These are phyloP conservation scores for Eurystomus glaucurus DNA, from an alignment of 2,797 vertebrate species.

Conservation along the genomic window DNA sequence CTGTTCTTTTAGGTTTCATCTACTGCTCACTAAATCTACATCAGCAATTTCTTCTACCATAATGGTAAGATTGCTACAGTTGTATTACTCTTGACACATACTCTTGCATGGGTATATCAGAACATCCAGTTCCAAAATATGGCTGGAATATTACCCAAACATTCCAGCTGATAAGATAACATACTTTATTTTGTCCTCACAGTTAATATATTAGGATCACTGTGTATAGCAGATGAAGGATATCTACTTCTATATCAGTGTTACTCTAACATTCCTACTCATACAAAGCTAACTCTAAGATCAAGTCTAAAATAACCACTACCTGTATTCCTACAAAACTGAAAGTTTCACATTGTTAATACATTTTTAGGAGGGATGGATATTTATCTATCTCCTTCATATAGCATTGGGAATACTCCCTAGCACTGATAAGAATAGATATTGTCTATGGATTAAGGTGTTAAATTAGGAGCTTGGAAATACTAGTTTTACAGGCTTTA, in stretches of 20 bases:
- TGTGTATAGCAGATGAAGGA: neutral
- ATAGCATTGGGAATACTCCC: neutral
- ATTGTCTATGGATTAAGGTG: neutral
- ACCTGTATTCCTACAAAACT: neutral
- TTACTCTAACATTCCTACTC: neutral
- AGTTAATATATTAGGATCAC: neutral
- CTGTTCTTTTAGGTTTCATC: neutral
- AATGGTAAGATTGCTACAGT: neutral
- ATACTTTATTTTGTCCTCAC: neutral
- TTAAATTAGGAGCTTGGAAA: conserved; percentile 19
- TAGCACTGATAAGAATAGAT: neutral
- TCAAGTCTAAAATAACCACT: neutral
- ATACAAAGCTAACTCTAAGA: neutral
- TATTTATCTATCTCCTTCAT: neutral
- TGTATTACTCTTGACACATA: neutral
- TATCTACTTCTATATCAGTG: neutral
- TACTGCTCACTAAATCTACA: neutral
- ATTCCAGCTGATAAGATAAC: neutral
- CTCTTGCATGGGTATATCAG: neutral
- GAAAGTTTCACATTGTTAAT: neutral
- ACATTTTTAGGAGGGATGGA: neutral
- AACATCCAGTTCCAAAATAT: conserved; percentile 14
- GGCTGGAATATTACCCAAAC: neutral
- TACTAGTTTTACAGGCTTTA: conserved; percentile 47
- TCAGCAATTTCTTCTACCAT: neutral